Evolutionary conservation across 2,888 invertebrate genomes (phyloP).

Genomic region (Lordiphosa fenestrarum): DNA sequence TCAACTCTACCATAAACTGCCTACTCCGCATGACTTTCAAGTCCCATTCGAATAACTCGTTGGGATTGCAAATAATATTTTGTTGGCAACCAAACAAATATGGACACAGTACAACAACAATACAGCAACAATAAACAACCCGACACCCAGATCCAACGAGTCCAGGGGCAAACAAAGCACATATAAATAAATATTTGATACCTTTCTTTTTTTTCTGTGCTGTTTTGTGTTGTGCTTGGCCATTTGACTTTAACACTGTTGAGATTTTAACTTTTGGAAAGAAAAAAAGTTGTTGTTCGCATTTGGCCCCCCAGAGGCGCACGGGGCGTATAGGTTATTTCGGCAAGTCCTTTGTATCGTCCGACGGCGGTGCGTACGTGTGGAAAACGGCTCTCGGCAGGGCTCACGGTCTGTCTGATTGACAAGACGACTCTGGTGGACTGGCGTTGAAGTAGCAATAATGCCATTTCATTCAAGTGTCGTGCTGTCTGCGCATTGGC

Average conservation of each 20-base stretch:
- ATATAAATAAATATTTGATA: conserved; percentile 70
- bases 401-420: conserved; percentile 41
- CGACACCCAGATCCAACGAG: conserved; percentile 49
- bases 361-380: conserved; percentile 63
- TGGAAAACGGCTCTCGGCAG: conserved; percentile 59
- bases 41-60: conserved; percentile 41
- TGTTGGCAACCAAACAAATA: conserved; percentile 46
- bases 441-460: conserved; percentile 69
- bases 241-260: conserved; percentile 63
- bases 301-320: conserved; percentile 40
- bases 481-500: conserved; percentile 36
- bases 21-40: conserved; percentile 24
- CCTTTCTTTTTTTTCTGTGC: conserved; percentile 38
- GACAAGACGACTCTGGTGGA: conserved; percentile 41
- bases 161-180: conserved; percentile 53
- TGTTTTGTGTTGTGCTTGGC: conserved; percentile 21
- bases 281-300: conserved; percentile 45
- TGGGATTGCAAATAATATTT: conserved; percentile 57
- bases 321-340: conserved; percentile 71
- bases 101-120: conserved; percentile 33
- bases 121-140: conserved; percentile 40
- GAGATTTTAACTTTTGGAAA: conserved; percentile 62
- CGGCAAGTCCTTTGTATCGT: conserved; percentile 68
- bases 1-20: neutral
- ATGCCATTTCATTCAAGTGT: conserved; percentile 71